Evolutionary conservation across 2,113 vertebrate genomes (phyloP).

Genomic region (Melanerpes formicivorus): DNA sequence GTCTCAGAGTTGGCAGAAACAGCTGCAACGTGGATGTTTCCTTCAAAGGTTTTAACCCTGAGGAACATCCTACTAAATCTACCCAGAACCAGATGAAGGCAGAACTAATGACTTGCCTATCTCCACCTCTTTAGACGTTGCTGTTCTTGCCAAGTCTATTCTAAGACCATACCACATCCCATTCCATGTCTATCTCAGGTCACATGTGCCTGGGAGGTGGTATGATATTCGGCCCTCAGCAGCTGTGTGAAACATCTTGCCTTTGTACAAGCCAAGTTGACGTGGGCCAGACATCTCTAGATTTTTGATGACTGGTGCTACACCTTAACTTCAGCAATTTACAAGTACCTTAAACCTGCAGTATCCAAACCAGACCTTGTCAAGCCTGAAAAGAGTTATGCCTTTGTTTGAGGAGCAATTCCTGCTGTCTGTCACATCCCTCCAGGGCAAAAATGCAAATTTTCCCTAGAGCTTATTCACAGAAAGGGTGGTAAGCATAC

Average conservation of each 20-base stretch:
- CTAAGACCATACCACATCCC: background rate
- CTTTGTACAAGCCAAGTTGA: background rate
- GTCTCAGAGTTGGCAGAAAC: background rate
- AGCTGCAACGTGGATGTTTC: background rate
- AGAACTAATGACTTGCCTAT: background rate
- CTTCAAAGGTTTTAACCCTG: background rate
- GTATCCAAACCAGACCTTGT: background rate
- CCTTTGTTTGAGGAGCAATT: background rate
- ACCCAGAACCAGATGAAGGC: background rate
- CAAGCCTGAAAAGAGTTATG: background rate
- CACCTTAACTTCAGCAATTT: background rate
- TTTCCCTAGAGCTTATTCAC: background rate
- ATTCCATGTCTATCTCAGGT: background rate
- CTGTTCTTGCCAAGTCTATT: background rate
- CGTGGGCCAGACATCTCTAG: background rate
- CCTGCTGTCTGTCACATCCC: background rate
- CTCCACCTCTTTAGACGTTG: background rate
- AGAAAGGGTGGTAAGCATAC: background rate
- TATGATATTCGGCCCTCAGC: background rate
- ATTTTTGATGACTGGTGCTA: background rate
- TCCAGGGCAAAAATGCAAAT: background rate
- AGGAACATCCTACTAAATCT: background rate
- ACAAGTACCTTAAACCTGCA: background rate
- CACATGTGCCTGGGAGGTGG: fast-evolving
- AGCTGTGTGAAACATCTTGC: background rate